Evolutionary conservation across 2,888 invertebrate species (phyloP), one percentile per base, ranked within the genome.

Genomic region (Cephus sareptanus): DNA sequence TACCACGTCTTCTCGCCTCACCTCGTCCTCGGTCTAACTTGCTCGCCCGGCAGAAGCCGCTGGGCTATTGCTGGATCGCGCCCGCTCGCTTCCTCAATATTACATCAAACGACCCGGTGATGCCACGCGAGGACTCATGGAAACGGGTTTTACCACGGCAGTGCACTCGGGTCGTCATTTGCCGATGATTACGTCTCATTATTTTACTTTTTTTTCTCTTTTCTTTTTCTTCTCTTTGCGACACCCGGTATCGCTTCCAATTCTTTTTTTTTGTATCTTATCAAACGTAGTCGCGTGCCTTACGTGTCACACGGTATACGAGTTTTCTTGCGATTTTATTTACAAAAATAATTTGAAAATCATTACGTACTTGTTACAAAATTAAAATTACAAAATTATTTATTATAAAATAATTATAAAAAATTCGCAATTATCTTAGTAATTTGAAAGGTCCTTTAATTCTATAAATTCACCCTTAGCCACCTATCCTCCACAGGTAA

Each of bases 401-500:
- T 12, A 0, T 35, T 35, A 11, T 12, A 3, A 35, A 35, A 3
- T 37, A 37, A 23, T 23, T 23, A 23, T 0, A 23, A 1, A 23
- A 23, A 56, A 0, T 23, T 71, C 11, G 30, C 3, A 75, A 78
- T 81, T 81, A 80, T 82, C 80, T 77, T 74, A 68, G 76, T 81
- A 83, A 86, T 85, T 86, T 82, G 83, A 81, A 79, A 70, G 74
- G 73, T 79, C 82, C 83, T 81, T 85, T 86, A 86, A 80, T 69
- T 70, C n/a, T 13, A 56, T 77, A 77, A 79, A 75, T 78, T 34
- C 33, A 23, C 3, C 74, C 74, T n/a, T 33, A 3, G 2, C 23
- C 68, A 70, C 74, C 71, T n/a, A 69, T 76, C 74, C 23, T 23
- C 11, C 35, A 3, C 35, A 0, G 35, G 3, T 35, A 35, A 35